These are phyloP conservation scores for Chalcis sispes DNA, from an alignment of 2,888 invertebrate genomes.

Conservation along the genomic window DNA sequence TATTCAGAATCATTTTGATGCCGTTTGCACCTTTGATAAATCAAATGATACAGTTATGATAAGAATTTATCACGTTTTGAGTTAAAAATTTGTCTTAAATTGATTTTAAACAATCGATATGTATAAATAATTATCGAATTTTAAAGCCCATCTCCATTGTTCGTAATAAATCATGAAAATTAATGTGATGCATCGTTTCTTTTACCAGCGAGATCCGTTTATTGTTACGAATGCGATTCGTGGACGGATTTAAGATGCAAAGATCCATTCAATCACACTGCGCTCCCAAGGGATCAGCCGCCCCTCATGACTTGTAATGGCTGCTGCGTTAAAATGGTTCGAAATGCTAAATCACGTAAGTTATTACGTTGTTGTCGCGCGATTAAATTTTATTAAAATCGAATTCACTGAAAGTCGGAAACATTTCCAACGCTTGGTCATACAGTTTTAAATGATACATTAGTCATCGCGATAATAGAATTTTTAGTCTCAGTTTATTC, in stretches of 20 bases:
- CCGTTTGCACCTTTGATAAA: no score
- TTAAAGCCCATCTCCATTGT: slow-evolving; percentile 24
- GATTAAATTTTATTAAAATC: background rate
- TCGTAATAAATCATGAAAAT: background rate
- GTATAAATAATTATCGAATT: background rate
- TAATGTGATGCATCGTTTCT: slow-evolving; percentile 11
- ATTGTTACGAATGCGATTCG: slow-evolving; percentile 96
- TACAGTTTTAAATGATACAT: background rate
- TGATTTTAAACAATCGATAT: background rate
- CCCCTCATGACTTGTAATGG: slow-evolving; percentile 93
- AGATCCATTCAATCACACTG: slow-evolving; percentile 95
- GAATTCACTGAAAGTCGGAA: background rate
- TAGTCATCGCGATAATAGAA: background rate
- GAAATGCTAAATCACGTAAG: slow-evolving; percentile 93
- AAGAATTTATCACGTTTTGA: no score
- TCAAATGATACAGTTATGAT: no score
- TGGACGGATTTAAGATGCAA: slow-evolving; percentile 93
- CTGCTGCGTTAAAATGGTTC: slow-evolving; percentile 97
- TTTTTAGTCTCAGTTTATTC: no score
- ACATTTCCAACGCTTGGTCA: background rate
- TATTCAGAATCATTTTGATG: no score
- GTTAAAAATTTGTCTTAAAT: no score
- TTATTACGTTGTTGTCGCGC: slow-evolving; percentile 69
- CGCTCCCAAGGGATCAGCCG: slow-evolving; percentile 90
- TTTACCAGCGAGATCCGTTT: slow-evolving; percentile 87